Evolutionary conservation across 2,888 invertebrate genomes (phyloP).

Genomic region (Drosophila flavopinicola): DNA sequence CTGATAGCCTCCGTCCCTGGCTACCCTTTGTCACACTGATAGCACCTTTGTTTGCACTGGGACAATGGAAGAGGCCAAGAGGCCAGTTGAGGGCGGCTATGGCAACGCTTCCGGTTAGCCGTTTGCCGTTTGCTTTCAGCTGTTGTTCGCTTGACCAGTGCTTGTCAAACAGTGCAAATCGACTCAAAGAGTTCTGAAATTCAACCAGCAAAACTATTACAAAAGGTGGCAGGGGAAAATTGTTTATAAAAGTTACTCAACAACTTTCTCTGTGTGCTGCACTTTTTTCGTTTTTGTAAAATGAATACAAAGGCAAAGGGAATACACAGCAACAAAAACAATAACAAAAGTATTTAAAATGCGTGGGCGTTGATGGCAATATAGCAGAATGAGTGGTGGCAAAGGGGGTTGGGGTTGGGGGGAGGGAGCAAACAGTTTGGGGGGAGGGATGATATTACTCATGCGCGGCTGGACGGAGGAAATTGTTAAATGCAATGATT

Average conservation of each 20-base stretch:
- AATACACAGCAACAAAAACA: too few species aligned
- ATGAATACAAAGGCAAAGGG: too few species aligned
- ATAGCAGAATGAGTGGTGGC: background rate
- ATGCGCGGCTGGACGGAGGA: slow-evolving; percentile 26
- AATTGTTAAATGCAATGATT: slow-evolving; percentile 66
- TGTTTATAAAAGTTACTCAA: slow-evolving; percentile 53
- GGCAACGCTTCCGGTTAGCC: slow-evolving; percentile 62
- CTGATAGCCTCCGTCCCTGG: too few species aligned
- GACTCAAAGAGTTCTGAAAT: background rate
- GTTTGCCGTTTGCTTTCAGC: slow-evolving; percentile 16
- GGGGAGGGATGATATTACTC: slow-evolving; percentile 10
- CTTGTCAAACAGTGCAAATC: background rate
- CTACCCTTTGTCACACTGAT: background rate
- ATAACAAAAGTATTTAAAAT: slow-evolving; percentile 31
- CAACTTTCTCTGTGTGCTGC: slow-evolving; percentile 47
- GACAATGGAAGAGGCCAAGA: slow-evolving; percentile 37
- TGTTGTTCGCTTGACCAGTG: slow-evolving; percentile 15
- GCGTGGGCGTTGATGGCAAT: slow-evolving; percentile 25
- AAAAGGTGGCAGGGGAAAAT: background rate
- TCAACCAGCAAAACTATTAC: slow-evolving; percentile 19
- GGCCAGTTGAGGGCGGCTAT: slow-evolving; percentile 44
- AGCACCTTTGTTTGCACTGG: slow-evolving; percentile 40
- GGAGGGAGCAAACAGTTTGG: background rate
- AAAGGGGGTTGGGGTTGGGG: background rate
- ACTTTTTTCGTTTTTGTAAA: too few species aligned